A percentile compares a stretch with the other conserved stretches of the same genome.
phyloP scores from a whole-genome alignment of 2,113 vertebrate species.

The Sinocyclocheilus anshuiensis region DNA sequence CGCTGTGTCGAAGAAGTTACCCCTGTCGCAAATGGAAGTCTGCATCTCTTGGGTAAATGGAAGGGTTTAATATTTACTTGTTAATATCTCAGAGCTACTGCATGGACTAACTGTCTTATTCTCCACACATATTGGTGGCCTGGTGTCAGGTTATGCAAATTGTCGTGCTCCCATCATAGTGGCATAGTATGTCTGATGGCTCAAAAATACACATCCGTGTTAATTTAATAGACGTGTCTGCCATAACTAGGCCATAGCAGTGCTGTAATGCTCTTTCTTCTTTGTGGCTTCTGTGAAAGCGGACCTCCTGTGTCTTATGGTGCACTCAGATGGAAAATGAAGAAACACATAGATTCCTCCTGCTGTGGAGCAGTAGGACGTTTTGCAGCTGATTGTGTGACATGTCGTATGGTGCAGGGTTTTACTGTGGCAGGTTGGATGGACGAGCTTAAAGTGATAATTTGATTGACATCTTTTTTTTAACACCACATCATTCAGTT shows the following conservation, averaged over 20 bases:
- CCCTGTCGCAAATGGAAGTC: slow-evolving; percentile 79
- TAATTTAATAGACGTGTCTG: slow-evolving; percentile 22
- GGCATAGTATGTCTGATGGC: not conserved
- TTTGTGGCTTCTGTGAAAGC: slow-evolving; percentile 32
- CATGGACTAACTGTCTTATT: slow-evolving; percentile 17
- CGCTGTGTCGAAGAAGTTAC: slow-evolving; percentile 72
- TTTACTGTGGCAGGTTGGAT: not conserved
- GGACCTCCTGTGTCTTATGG: slow-evolving; percentile 53
- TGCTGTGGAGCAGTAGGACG: slow-evolving; percentile 41
- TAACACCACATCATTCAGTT: not conserved
- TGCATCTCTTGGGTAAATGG: slow-evolving; percentile 76
- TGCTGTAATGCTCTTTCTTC: slow-evolving; percentile 12
- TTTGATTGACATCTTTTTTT: not conserved
- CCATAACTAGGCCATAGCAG: not conserved
- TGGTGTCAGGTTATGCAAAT: slow-evolving; percentile 20
- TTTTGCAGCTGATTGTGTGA: not conserved
- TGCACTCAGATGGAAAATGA: slow-evolving; percentile 64
- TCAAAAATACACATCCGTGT: slow-evolving; percentile 3
- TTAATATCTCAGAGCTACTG: slow-evolving; percentile 21
- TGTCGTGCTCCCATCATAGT: not conserved
- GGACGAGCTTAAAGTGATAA: not conserved
- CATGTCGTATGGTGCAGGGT: not conserved
- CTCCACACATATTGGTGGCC: not conserved
- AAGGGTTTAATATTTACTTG: slow-evolving; percentile 54
- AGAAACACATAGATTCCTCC: slow-evolving; percentile 45